phyloP scores from a whole-genome alignment of 1,140 invertebrate genomes.

The Muscidifurax raptorellus region DNA sequence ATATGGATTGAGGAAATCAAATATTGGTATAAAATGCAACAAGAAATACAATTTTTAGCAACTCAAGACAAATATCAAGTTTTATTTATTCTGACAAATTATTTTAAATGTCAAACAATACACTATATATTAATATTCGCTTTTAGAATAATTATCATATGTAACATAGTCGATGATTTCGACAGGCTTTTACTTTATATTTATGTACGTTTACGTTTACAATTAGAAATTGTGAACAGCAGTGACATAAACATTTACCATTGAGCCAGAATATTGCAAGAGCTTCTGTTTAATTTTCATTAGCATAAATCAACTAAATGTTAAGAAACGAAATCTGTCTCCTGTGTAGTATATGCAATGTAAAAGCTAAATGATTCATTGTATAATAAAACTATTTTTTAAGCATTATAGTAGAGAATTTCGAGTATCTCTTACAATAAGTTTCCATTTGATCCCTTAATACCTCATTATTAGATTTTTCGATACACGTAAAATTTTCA shows the following conservation, averaged over 20 bases:
- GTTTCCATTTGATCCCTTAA: slow-evolving; percentile 26
- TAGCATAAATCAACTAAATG: neutral
- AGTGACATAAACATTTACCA: slow-evolving; percentile 51
- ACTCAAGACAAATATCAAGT: slow-evolving; percentile 45
- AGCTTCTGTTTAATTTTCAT: neutral
- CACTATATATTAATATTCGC: slow-evolving; percentile 38
- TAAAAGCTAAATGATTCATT: neutral
- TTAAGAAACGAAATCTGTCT: neutral
- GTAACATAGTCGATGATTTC: slow-evolving; percentile 45
- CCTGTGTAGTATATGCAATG: neutral
- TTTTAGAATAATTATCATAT: slow-evolving; percentile 34
- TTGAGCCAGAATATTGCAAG: slow-evolving; percentile 26
- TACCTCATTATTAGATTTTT: neutral
- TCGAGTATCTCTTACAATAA: slow-evolving; percentile 4
- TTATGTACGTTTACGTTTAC: slow-evolving; percentile 45
- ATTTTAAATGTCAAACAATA: slow-evolving; percentile 46
- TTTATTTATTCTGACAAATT: slow-evolving; percentile 51
- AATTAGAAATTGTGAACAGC: slow-evolving; percentile 43
- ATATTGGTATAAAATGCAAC: neutral
- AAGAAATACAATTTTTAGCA: slow-evolving; percentile 15
- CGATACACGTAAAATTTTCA: neutral
- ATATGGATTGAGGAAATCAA: neutral
- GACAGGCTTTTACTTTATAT: slow-evolving; percentile 37
- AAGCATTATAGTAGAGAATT: neutral
- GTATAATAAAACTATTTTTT: neutral